Evolutionary conservation across 2,888 invertebrate genomes (phyloP).

Genomic region (Amaurobius ferox): DNA sequence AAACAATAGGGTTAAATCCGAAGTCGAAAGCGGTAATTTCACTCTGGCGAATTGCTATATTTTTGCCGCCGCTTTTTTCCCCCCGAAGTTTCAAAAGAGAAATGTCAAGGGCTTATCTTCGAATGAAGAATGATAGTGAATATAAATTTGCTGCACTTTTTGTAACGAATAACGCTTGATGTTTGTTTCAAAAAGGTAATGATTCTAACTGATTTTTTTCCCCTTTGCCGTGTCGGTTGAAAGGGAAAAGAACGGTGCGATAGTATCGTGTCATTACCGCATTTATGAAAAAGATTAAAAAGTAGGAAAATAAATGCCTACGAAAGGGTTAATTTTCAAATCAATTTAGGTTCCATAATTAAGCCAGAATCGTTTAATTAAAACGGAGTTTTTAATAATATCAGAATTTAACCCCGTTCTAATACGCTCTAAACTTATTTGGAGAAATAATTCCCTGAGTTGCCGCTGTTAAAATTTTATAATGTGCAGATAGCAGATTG

Average conservation of each 20-base stretch:
- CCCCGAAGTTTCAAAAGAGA: slow-evolving; percentile 5
- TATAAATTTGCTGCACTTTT: slow-evolving; percentile 33
- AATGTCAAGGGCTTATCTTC: slow-evolving; percentile 60
- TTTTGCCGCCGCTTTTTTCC: background rate
- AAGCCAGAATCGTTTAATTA: too few species aligned
- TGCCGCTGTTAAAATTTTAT: too few species aligned
- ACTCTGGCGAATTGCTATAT: background rate
- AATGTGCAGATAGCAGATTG: too few species aligned
- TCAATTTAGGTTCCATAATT: background rate
- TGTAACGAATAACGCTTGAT: background rate
- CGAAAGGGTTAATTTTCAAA: background rate
- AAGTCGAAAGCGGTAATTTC: slow-evolving; percentile 18
- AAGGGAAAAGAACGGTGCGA: background rate
- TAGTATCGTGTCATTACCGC: background rate
- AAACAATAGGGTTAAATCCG: slow-evolving; percentile 7
- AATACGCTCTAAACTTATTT: too few species aligned
- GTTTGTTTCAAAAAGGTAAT: slow-evolving; percentile 9
- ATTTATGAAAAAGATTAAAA: background rate
- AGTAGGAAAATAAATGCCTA: background rate
- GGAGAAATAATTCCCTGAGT: too few species aligned
- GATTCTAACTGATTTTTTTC: background rate
- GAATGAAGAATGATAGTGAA: slow-evolving; percentile 49
- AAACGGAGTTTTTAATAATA: too few species aligned
- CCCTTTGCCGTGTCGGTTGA: background rate
- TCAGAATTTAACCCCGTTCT: too few species aligned